Percentiles rank a stretch among this genome's conserved stretches.
phyloP scores from a whole-genome alignment of 1,140 invertebrate species.

The Pseudoatta argentina region DNA sequence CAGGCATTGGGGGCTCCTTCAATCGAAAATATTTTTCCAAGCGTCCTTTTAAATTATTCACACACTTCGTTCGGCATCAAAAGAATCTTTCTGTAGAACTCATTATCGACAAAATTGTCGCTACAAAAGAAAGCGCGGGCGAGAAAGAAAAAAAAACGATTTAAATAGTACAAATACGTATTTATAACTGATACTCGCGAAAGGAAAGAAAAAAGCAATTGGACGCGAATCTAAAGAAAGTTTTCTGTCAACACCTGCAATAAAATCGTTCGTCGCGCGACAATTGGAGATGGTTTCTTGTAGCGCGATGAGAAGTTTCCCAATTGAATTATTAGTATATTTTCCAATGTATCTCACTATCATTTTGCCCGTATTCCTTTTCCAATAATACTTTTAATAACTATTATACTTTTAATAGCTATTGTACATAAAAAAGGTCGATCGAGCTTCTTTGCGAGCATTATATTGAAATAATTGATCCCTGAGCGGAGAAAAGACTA shows the following conservation, averaged over 20 bases:
- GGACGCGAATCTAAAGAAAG: conserved; percentile 67
- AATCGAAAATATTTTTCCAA: conserved; percentile 78
- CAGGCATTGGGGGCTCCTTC: background rate
- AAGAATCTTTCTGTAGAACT: conserved; percentile 79
- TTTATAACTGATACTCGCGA: conserved; percentile 73
- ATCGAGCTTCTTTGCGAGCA: conserved; percentile 26
- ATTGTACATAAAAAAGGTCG: background rate
- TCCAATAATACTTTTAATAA: conserved; percentile 38
- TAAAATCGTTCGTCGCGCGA: conserved; percentile 35
- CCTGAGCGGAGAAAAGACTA: background rate
- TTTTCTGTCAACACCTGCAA: conserved; percentile 58
- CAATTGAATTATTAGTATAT: conserved; percentile 65
- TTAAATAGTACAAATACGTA: conserved; percentile 33
- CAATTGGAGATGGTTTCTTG: conserved; percentile 17
- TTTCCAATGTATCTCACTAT: conserved; percentile 1
- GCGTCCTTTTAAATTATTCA: conserved; percentile 75
- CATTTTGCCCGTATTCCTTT: conserved; percentile 4
- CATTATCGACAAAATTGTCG: conserved; percentile 74
- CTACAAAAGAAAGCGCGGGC: background rate
- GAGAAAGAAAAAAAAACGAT: conserved; percentile 29
- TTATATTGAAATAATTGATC: conserved; percentile 62
- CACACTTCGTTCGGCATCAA: conserved; percentile 70
- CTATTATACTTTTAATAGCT: conserved; percentile 47
- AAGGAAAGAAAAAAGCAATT: conserved; percentile 47
- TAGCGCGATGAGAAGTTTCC: conserved; percentile 37